Evolutionary conservation across 2,113 vertebrate genomes (phyloP).

Genomic region (Chaetops frenatus): DNA sequence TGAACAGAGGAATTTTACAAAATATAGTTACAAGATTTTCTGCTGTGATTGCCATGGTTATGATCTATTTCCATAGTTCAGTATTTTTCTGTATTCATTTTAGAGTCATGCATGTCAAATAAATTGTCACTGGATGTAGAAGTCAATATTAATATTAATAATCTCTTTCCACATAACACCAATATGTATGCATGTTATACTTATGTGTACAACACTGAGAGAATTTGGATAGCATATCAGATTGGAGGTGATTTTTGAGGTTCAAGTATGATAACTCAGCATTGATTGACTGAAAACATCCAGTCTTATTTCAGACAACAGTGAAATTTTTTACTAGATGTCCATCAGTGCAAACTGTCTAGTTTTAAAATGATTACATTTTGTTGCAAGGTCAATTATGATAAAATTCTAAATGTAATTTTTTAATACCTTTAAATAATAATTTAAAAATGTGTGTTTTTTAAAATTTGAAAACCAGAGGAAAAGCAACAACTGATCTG

Average conservation of each 20-base stretch:
- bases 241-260: slow-evolving; percentile 12
- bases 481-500: neutral
- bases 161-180: neutral
- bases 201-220: neutral
- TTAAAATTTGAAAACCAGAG: neutral
- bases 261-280: neutral
- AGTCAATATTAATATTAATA: neutral
- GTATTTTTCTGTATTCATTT: neutral
- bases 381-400: neutral
- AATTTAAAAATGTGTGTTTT: neutral
- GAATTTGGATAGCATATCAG: neutral
- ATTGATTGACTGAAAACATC: neutral
- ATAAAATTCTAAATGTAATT: neutral
- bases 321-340: neutral
- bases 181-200: neutral
- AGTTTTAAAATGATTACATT: neutral
- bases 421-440: neutral
- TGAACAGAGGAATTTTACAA: slow-evolving; percentile 35
- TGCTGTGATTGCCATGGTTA: slow-evolving; percentile 6
- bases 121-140: neutral
- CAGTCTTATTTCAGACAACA: neutral
- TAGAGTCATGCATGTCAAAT: neutral
- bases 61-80: neutral
- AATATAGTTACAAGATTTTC: neutral
- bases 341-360: neutral